These are phyloP conservation scores for Anoura caudifer DNA, from an alignment of 2,113 vertebrate genomes.

Conservation along the genomic window DNA sequence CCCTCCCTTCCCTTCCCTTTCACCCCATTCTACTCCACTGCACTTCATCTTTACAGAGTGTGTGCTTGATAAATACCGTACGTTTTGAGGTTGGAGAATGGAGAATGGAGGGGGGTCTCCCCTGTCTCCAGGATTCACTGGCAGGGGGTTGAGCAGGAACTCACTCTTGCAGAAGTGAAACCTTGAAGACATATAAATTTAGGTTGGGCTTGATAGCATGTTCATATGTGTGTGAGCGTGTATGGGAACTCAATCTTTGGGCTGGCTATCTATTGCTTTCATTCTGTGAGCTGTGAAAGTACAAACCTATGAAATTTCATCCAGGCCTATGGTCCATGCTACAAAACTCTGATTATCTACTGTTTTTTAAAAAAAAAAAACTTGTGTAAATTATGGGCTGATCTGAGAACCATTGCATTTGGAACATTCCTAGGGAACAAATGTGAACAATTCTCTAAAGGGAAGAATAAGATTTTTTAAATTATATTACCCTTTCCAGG, in stretches of 20 bases:
- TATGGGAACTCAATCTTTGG: not conserved
- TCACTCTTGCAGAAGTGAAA: not conserved
- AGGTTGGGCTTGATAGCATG: not conserved
- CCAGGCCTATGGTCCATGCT: not conserved
- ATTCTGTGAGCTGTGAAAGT: not conserved
- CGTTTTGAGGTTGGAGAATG: not conserved
- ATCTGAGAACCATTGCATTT: not conserved
- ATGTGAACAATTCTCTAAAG: not conserved
- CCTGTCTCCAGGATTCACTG: not conserved
- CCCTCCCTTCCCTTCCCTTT: not conserved
- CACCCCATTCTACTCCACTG: rapidly evolving
- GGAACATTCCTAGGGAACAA: not conserved
- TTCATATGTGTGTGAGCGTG: not conserved
- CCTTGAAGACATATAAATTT: not conserved
- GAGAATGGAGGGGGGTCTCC: rapidly evolving
- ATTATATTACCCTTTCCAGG: not conserved
- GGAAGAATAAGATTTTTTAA: not conserved
- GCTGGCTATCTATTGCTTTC: not conserved
- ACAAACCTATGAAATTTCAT: not conserved
- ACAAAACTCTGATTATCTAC: not conserved
- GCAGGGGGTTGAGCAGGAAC: not conserved
- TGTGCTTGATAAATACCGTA: not conserved
- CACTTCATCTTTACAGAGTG: not conserved
- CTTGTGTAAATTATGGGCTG: not conserved
- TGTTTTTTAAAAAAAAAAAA: not conserved